phyloP scores from a whole-genome alignment of 2,113 vertebrate genomes.

The Bothrops jararaca region DNA sequence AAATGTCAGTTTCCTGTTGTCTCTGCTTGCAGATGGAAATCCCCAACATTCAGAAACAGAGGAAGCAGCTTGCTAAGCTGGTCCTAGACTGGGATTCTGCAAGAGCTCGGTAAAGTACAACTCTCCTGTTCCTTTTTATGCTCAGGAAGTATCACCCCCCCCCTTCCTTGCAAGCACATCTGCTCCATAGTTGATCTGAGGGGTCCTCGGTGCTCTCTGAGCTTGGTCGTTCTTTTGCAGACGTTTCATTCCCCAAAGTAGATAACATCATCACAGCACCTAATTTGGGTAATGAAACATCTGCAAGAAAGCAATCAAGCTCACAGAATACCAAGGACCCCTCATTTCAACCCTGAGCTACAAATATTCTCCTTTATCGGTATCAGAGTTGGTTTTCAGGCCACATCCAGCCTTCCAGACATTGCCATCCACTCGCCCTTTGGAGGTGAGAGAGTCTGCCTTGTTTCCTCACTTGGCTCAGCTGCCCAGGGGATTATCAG shows the following conservation, averaged over 20 bases:
- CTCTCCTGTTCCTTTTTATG: neutral
- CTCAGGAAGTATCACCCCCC: neutral
- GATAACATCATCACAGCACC: neutral
- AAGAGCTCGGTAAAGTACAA: slow-evolving; percentile 81
- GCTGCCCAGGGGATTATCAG: neutral
- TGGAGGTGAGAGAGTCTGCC: neutral
- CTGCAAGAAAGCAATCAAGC: neutral
- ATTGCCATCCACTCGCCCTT: neutral
- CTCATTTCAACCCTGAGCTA: neutral
- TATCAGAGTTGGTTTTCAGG: neutral
- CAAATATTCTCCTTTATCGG: neutral
- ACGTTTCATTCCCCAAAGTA: neutral
- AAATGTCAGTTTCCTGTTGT: slow-evolving; percentile 1
- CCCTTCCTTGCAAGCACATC: neutral
- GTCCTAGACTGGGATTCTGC: slow-evolving; percentile 98
- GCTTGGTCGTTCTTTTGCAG: neutral
- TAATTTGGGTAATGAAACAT: neutral
- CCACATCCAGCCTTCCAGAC: neutral
- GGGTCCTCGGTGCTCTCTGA: neutral
- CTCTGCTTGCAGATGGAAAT: slow-evolving; percentile 81
- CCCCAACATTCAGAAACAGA: slow-evolving; percentile 96
- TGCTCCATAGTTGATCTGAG: neutral
- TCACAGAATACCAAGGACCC: neutral
- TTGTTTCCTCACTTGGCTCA: neutral
- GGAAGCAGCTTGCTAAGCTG: slow-evolving; percentile 91